These are phyloP conservation scores for Coreoperca whiteheadi DNA, from an alignment of 2,113 vertebrate genomes.

Conservation along the genomic window DNA sequence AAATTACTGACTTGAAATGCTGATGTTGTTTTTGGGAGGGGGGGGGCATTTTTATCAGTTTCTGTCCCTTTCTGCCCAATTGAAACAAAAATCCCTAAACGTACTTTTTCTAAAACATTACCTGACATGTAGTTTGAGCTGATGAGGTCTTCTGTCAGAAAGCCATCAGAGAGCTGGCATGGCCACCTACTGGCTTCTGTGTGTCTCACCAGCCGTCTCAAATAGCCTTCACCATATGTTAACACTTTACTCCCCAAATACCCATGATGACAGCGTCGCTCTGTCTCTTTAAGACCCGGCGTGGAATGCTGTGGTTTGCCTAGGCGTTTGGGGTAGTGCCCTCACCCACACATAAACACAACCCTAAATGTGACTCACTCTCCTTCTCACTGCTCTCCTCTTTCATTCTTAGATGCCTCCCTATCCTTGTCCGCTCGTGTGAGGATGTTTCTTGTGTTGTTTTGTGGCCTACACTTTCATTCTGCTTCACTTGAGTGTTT, in stretches of 20 bases:
- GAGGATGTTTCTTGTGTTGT: conserved; percentile 18
- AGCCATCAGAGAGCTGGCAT: conserved; percentile 42
- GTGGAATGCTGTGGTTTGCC: conserved; percentile 84
- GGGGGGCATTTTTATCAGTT: neutral
- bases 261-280: conserved; percentile 71
- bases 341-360: conserved; percentile 79
- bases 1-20: neutral
- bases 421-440: neutral
- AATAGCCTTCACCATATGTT: conserved; percentile 75
- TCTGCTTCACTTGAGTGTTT: neutral
- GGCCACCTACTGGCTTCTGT: conserved; percentile 68
- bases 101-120: neutral
- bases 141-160: conserved; percentile 16
- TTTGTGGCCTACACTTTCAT: conserved; percentile 2
- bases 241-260: conserved; percentile 79
- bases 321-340: conserved; percentile 82
- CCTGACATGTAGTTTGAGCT: neutral
- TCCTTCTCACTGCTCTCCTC: conserved; percentile 41
- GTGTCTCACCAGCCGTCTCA: conserved; percentile 56
- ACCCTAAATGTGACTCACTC: conserved; percentile 69
- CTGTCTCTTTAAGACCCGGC: conserved; percentile 81
- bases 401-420: conserved; percentile 46
- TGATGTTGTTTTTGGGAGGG: too few species aligned
- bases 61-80: neutral
- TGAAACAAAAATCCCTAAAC: neutral